Evolutionary conservation across 2,113 vertebrate genomes (phyloP), one percentile per base, ranked within the genome.

Genomic region (Ctenodactylus gundi): DNA sequence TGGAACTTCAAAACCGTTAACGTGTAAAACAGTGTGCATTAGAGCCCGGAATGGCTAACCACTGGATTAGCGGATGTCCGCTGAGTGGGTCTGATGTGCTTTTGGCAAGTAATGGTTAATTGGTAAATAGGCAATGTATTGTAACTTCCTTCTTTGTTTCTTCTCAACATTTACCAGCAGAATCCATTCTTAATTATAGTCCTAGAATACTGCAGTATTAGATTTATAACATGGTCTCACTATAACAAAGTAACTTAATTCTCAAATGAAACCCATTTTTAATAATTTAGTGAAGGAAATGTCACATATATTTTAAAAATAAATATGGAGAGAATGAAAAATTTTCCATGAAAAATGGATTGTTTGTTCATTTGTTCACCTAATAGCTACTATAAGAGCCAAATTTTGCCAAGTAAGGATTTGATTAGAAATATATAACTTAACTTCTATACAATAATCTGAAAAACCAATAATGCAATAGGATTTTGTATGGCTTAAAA

Each of bases 1-100:
- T 96, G 92, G 87, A n/a, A 98, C 99, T 99, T 99, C 99, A 99
- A 99, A 99, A 97, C 97, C 96, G 93, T 97, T 97, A 98, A 98
- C 99, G 98, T 99, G 99, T 99, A 99, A 99, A 99, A 98, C 98
- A 98, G 98, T 98, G 98, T 97, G 98, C 98, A 98, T 98, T 98
- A 98, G 98, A 98, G 98, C 98, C 98, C 97, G 98, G 98, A 98
- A 98, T 95, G 98, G 98, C 99, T 98, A 98, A 98, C 97, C 96
- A 94, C 98, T 4, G 98, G 99, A 99, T 99, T 99, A 99, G 98
- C 98, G 98, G 98, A 99, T 98, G 99, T 99, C 99, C 98, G 98
- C 98, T 98, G 98, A 98, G 98, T 97, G 98, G 98, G 98, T 98
- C 98, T 98, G 98, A 98, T 98, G 97, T 97, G 97, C 97, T 97